phyloP scores from a whole-genome alignment of 2,888 invertebrate genomes.

The Cosmorhoe ocellata region DNA sequence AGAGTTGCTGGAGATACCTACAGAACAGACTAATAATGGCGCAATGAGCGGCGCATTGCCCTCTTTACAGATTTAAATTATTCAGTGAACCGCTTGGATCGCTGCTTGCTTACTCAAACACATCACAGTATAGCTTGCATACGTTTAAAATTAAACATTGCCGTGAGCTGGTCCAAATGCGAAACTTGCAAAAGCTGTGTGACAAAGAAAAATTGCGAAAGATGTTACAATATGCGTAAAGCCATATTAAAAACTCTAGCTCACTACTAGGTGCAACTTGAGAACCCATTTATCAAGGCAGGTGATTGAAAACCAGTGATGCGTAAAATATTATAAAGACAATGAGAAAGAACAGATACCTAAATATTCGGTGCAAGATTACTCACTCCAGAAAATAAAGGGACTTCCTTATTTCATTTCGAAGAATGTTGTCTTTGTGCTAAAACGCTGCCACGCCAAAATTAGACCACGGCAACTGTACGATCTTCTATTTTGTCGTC shows the following conservation, averaged over 20 bases:
- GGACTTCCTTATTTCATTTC: constrained; percentile 17
- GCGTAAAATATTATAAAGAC: neutral
- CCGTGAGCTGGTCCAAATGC: constrained; percentile 37
- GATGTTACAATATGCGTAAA: too few species aligned
- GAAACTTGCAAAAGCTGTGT: neutral
- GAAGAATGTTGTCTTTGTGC: constrained; percentile 17
- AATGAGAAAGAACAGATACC: neutral
- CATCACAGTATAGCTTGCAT: constrained; percentile 30
- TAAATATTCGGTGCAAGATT: neutral
- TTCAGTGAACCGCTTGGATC: constrained; percentile 48
- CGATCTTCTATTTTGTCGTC: constrained; percentile 59
- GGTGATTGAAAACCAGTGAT: neutral
- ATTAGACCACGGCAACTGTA: constrained; percentile 35
- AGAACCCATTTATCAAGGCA: too few species aligned
- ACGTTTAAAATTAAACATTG: constrained; percentile 54
- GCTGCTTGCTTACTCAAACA: constrained; percentile 62
- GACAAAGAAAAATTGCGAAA: too few species aligned
- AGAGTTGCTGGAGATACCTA: too few species aligned
- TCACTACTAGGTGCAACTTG: too few species aligned
- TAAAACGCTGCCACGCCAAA: constrained; percentile 34
- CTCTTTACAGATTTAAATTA: constrained; percentile 52
- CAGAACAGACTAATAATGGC: constrained; percentile 25
- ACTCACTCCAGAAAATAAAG: constrained; percentile 4
- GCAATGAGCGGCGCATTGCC: constrained; percentile 41
- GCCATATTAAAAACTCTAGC: too few species aligned